Percentiles rank a stretch among this genome's conserved stretches.
Conservation (phyloP, 2,797 vertebrate genomes). For the Nasua narica region DNA sequence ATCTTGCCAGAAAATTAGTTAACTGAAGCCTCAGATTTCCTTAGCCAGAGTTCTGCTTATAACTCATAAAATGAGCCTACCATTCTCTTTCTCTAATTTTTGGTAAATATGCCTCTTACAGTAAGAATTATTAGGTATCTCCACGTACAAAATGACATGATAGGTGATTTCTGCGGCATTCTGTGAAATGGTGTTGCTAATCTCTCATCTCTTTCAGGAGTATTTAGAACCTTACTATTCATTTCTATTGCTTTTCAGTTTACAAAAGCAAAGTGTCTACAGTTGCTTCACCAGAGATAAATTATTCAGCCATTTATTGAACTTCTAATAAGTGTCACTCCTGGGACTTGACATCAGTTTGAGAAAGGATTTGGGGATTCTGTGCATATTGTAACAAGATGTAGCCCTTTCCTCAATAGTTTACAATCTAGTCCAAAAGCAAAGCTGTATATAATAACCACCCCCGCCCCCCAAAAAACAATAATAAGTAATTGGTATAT, state of each 20-base stretch:
- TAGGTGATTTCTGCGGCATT: not conserved
- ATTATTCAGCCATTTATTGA: not conserved
- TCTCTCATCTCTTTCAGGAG: not conserved
- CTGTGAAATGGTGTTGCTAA: not conserved
- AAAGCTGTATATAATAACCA: not conserved
- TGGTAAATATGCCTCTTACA: not conserved
- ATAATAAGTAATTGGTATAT: not conserved
- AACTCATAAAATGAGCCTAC: not conserved
- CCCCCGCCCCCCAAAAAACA: not conserved
- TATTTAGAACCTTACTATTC: not conserved
- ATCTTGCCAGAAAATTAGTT: not conserved
- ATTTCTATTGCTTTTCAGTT: not conserved
- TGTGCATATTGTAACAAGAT: not conserved
- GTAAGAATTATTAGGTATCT: not conserved
- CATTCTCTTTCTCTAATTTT: not conserved
- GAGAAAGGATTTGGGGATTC: not conserved
- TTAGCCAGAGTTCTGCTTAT: not conserved
- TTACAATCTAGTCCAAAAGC: not conserved
- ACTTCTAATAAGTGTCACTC: not conserved
- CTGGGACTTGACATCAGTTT: not conserved
- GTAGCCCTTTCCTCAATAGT: not conserved
- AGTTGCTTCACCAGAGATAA: not conserved
- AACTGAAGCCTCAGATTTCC: not conserved
- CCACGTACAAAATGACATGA: not conserved
- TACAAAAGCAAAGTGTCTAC: not conserved